Base-by-base conservation (phyloP, 92 coral and sea anemone genomes). In the Phenganax subtilis region DNA sequence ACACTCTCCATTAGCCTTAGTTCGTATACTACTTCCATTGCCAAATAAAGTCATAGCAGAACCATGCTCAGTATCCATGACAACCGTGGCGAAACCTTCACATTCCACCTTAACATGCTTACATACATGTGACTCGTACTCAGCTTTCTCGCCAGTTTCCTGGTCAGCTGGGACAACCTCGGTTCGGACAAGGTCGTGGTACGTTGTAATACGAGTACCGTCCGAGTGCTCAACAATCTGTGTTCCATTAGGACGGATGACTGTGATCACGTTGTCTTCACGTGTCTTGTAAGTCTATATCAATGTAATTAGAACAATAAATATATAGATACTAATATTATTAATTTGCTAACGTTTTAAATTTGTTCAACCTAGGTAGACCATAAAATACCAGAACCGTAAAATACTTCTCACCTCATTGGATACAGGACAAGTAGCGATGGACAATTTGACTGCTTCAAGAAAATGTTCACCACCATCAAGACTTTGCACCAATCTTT, bases 191-290 rank as follows among this genome's bases (percentile, higher is more conserved):
- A 87, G 85, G 76, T 91, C 76, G 86, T 92, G 89, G 82, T 87
- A 92, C 30, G 97, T 87, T 17, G 99, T 96, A 17, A 96, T 85
- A 47, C 99, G 92, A 37, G 99, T 90, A 25, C 99, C 97, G 78
- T 96, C 99, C 57, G 93, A 90, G 90, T 96, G 99, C 71, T 96
- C 99, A 8, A 92, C 99, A 71, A 90, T 85, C 31, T 88, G 81
- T 27, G 97, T 87, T 5, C 93, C 92, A 9, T 96, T 88, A 8
- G 92, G 96, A 20, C 90, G 88, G 54, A 88, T 91, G 30, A 96
- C 90, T 10, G 87, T 89, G 16, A 96, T 86, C 3, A 96, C 99
- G 80, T 96, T 96, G 82, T 96, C 99, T 64, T 92, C 99, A 15
- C 99, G 89, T 9, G 91, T 91, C 75, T 85, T 91, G 68, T 92